A percentile compares a stretch with the other conserved stretches of the same genome.
These are phyloP conservation scores for Galerucella calmariensis DNA, from an alignment of 2,888 invertebrate species.

Conservation along the genomic window DNA sequence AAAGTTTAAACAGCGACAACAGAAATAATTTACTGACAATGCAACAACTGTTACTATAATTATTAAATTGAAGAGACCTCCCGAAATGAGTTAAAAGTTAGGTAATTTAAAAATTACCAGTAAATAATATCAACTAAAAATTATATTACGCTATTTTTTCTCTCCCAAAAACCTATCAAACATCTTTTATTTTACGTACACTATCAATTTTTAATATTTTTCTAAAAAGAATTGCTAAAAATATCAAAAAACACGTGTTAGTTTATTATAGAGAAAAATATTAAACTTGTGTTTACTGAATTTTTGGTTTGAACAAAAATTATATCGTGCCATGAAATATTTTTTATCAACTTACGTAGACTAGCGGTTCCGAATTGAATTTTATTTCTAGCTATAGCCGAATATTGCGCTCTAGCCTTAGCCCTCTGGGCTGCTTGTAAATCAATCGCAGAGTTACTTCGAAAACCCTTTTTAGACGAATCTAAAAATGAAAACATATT, in stretches of 20 bases:
- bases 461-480: constrained; percentile 68
- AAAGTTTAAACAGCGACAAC: not conserved
- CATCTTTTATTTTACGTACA: too few relatives aligned
- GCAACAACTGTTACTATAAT: constrained; percentile 32
- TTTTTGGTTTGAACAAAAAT: constrained; percentile 27
- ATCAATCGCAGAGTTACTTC: constrained; percentile 95
- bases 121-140: too few relatives aligned
- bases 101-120: too few relatives aligned
- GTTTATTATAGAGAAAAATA: not conserved
- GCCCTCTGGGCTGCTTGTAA: constrained; percentile 91
- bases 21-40: not conserved
- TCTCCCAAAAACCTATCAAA: too few relatives aligned
- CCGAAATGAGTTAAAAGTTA: too few relatives aligned
- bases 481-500: constrained; percentile 46
- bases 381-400: constrained; percentile 82
- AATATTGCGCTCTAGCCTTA: constrained; percentile 84
- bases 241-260: too few relatives aligned
- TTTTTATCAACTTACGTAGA: constrained; percentile 74
- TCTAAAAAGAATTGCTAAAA: too few relatives aligned
- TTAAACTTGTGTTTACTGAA: not conserved
- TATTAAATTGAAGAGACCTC: too few relatives aligned
- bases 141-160: too few relatives aligned
- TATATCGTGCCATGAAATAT: constrained; percentile 21
- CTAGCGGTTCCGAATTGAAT: constrained; percentile 73
- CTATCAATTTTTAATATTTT: too few relatives aligned